Evolutionary conservation across 2,888 invertebrate genomes (phyloP), one percentile per base, ranked within the genome.

Genomic region (Parelbella ahira): DNA sequence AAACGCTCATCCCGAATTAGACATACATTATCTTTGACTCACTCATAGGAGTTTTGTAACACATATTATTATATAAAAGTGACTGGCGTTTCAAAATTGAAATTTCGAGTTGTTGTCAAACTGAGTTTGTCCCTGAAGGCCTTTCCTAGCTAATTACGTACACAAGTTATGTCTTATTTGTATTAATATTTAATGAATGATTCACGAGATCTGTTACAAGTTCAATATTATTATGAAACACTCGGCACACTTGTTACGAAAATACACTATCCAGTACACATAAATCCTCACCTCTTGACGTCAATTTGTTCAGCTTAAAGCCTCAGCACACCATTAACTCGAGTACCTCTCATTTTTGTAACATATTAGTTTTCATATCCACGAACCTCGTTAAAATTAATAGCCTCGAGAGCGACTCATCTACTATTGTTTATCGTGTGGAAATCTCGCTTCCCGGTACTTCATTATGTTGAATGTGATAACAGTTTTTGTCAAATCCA

Each of bases 1-100:
- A 57, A 70, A 68, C 51, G 39, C 30, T 32, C 15, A 32, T 30
- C 11, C 20, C 6, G 19, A 19, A 30, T 8, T 23, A 23, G 23
- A 23, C 23, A 19, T 28, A 34, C 10, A 34, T 42, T 41, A 25
- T 23, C 13, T 25, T 19, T 10, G 9, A 33, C 24, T 20, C 3
- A 27, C 33, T 25, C 21, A 6, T n/a, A 10, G 11, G 4, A 11
- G 13, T 25, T 42, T 28, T 23, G 42, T 27, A 28, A 42, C 23
- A 21, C 21, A 5, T 21, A 28, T 21, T 15, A 15, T 15, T n/a
- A n/a, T n/a, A n/a, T n/a, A n/a, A n/a, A n/a, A n/a, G n/a, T n/a
- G n/a, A n/a, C n/a, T n/a, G n/a, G n/a, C n/a, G n/a, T n/a, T n/a
- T n/a, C n/a, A n/a, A n/a, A n/a, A n/a, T n/a, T n/a, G n/a, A n/a